phyloP scores from a whole-genome alignment of 2,888 invertebrate species.

The Nephrotoma guestfalica region DNA sequence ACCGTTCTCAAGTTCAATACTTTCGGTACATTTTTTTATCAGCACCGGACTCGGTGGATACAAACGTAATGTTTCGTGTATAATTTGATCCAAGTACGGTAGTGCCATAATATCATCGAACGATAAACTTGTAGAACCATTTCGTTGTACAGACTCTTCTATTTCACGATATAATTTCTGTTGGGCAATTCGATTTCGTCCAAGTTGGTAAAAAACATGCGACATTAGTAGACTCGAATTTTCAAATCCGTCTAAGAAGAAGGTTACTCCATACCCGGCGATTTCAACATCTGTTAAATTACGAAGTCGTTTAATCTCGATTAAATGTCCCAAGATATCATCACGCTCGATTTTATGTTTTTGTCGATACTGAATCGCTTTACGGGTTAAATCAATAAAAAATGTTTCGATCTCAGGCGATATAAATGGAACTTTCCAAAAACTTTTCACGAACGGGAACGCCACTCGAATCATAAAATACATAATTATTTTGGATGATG shows the following conservation, averaged over 20 bases:
- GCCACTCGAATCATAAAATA: constrained; percentile 8
- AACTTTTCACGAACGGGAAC: constrained; percentile 13
- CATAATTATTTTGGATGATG: constrained; percentile 5
- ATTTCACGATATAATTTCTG: constrained; percentile 20
- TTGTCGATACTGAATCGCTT: constrained; percentile 12
- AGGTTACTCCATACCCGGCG: constrained; percentile 18
- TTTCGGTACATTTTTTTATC: neutral
- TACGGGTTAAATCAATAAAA: constrained; percentile 13
- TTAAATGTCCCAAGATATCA: constrained; percentile 16
- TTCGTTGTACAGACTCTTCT: neutral
- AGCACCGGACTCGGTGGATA: neutral
- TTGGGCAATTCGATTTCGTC: constrained; percentile 14
- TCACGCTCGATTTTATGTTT: constrained; percentile 11
- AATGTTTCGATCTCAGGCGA: constrained; percentile 10
- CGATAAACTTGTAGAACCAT: neutral
- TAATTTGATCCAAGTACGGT: constrained; percentile 25
- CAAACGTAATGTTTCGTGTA: constrained; percentile 16
- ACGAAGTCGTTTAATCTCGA: constrained; percentile 15
- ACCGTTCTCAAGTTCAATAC: neutral
- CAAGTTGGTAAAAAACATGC: constrained; percentile 12
- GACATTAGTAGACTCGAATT: constrained; percentile 18
- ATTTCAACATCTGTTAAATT: constrained; percentile 18
- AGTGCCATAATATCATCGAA: constrained; percentile 10
- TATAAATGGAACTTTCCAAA: constrained; percentile 11
- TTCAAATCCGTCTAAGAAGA: constrained; percentile 21